A percentile compares a stretch with the other conserved stretches of the same genome.
These are phyloP conservation scores for Furcifer pardalis DNA, from an alignment of 2,797 vertebrate genomes.

Conservation along the genomic window DNA sequence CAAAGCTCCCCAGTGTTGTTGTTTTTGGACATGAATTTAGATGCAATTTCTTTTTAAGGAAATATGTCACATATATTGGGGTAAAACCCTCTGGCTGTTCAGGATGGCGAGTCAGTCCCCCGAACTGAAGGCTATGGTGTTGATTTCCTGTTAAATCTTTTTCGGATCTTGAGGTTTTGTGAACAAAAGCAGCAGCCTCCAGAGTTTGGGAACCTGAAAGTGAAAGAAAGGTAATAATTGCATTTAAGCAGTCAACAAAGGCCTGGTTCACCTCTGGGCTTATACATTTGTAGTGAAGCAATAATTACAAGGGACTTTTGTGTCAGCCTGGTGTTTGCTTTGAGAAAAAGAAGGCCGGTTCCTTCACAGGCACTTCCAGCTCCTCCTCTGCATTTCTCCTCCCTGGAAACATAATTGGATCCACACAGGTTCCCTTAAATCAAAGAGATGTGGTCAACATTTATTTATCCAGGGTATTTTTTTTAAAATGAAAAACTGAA, in stretches of 20 bases:
- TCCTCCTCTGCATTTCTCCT: slow-evolving; percentile 41
- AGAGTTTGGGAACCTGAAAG: slow-evolving; percentile 69
- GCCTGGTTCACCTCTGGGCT: slow-evolving; percentile 77
- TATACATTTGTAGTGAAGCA: slow-evolving; percentile 73
- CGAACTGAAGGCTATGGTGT: slow-evolving; percentile 33
- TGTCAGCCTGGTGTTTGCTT: slow-evolving; percentile 75
- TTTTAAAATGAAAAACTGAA: slow-evolving; percentile 78
- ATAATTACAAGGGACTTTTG: slow-evolving; percentile 72
- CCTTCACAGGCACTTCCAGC: slow-evolving; percentile 31
- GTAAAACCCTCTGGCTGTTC: slow-evolving; percentile 48
- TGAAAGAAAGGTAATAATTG: slow-evolving; percentile 80
- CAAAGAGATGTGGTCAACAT: slow-evolving; percentile 77
- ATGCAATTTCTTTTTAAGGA: slow-evolving; percentile 52
- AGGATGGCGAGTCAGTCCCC: slow-evolving; percentile 49
- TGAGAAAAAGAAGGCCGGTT: slow-evolving; percentile 72
- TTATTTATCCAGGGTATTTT: slow-evolving; percentile 81
- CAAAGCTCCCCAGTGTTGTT: background rate
- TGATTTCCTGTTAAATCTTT: slow-evolving; percentile 56
- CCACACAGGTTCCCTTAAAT: slow-evolving; percentile 74
- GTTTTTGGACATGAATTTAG: slow-evolving; percentile 24
- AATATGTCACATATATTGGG: slow-evolving; percentile 18
- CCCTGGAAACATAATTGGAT: slow-evolving; percentile 78
- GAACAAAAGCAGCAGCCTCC: slow-evolving; percentile 54
- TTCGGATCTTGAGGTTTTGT: slow-evolving; percentile 38
- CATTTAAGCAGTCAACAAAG: slow-evolving; percentile 77